Evolutionary conservation across 2,113 vertebrate genomes (phyloP), one percentile per base, ranked within the genome.

Genomic region (Tricholaema leucomelas): DNA sequence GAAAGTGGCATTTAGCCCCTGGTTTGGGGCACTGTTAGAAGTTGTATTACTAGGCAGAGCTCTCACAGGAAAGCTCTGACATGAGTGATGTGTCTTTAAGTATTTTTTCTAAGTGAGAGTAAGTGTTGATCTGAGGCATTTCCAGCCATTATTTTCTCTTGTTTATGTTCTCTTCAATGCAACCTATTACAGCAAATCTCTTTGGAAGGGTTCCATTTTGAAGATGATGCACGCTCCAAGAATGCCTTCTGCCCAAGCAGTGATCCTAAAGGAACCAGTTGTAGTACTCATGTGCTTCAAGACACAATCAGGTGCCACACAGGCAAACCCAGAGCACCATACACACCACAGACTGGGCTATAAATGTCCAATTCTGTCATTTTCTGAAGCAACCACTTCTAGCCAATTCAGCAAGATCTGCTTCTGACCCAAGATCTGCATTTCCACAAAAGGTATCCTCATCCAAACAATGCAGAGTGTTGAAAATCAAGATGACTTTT

Each of bases 121-220:
- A 77, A 74, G 50, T 78, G 76, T 76, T 92, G 71, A 81, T 60
- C 80, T 52, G 65, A 81, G 84, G 50, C 85, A 94, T 89, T 96
- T 96, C 81, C 91, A 92, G 89, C 46, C 87, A 93, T 94, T 94
- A 96, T 93, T 94, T 94, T 64, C 92, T 85, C 24, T 31, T 85
- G 87, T 92, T 95, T 92, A 81, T 81, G 78, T 71, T 93, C 85
- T 82, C 85, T 74, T 81, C 64, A 80, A 64, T 74, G 84, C 56
- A 95, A 87, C 81, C 91, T 70, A 85, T 80, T 93, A 87, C 8
- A 93, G 87, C 85, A 85, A 67, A 93, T 72, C 65, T 85, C 56
- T 75, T 67, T 93, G 79, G 58, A 94, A 94, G 61, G 72, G 81
- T 44, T 93, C 69, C 31, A 11, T 64, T 75, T 42, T 63, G 33